These are phyloP conservation scores for Eulacestoma nigropectus DNA, from an alignment of 2,113 vertebrate species.

Conservation along the genomic window DNA sequence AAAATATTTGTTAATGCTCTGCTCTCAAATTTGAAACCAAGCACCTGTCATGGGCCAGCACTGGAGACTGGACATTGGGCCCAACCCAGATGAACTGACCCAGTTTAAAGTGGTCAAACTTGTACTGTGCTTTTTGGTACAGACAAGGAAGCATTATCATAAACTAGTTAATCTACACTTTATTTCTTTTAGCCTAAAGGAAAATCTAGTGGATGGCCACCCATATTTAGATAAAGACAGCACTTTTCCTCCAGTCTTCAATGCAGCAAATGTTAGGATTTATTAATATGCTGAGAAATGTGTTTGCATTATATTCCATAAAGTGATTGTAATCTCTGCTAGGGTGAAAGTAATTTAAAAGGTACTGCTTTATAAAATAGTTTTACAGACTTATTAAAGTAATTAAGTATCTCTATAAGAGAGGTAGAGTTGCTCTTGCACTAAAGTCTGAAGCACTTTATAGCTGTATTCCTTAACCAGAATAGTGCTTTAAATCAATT, in stretches of 20 bases:
- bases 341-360: constrained; percentile 43
- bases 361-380: constrained; percentile 26
- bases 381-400: constrained; percentile 46
- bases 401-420: constrained; percentile 31
- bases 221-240: not conserved
- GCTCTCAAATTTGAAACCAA: not conserved
- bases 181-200: not conserved
- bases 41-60: not conserved
- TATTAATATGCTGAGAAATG: constrained; percentile 38
- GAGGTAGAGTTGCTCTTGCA: not conserved
- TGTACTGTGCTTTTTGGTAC: not conserved
- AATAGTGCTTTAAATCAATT: constrained; percentile 52
- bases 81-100: not conserved
- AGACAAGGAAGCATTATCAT: not conserved
- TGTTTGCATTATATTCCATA: constrained; percentile 30
- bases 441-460: constrained; percentile 15
- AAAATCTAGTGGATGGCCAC: not conserved
- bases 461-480: not conserved
- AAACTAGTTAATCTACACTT: not conserved
- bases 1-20: not conserved
- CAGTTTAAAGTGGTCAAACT: not conserved
- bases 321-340: constrained; percentile 15
- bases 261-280: not conserved
- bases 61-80: not conserved
- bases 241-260: not conserved